Conservation (phyloP, 2,888 invertebrate species). For the Pollenia labialis region DNA sequence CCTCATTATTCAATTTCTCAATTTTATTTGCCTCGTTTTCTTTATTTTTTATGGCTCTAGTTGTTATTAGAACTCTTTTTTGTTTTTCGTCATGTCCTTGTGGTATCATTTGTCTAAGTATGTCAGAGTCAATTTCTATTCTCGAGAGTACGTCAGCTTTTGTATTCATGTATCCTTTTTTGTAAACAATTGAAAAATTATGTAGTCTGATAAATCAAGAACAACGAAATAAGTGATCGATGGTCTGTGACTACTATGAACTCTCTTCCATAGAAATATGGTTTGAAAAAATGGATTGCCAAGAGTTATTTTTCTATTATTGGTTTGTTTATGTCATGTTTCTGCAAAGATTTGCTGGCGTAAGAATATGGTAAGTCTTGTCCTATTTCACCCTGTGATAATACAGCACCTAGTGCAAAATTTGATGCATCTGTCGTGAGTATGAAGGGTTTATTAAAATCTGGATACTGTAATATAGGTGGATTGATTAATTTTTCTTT, state of each 20-base stretch:
- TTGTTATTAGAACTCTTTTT: background rate
- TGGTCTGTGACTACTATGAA: constrained; percentile 1
- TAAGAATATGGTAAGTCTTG: constrained; percentile 26
- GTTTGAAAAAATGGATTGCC: constrained; percentile 18
- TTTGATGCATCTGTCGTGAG: constrained; percentile 24
- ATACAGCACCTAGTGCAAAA: constrained; percentile 26
- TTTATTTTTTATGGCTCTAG: background rate
- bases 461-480: constrained; percentile 9
- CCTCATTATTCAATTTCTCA: too few relatives aligned
- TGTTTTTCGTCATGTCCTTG: background rate
- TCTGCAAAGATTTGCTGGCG: constrained; percentile 10
- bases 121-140: constrained; percentile 3
- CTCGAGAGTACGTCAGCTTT: constrained; percentile 1
- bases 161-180: constrained; percentile 6
- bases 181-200: background rate
- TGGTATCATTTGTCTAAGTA: constrained; percentile 14
- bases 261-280: constrained; percentile 9
- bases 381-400: constrained; percentile 16
- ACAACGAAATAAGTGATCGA: background rate
- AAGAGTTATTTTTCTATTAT: constrained; percentile 27
- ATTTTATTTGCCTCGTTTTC: background rate
- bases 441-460: background rate
- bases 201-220: background rate
- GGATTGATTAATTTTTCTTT: constrained; percentile 4
- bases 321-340: constrained; percentile 4